Evolutionary conservation across 2,113 vertebrate species (phyloP), one percentile per base, ranked within the genome.

Genomic region (Xerus inauris): DNA sequence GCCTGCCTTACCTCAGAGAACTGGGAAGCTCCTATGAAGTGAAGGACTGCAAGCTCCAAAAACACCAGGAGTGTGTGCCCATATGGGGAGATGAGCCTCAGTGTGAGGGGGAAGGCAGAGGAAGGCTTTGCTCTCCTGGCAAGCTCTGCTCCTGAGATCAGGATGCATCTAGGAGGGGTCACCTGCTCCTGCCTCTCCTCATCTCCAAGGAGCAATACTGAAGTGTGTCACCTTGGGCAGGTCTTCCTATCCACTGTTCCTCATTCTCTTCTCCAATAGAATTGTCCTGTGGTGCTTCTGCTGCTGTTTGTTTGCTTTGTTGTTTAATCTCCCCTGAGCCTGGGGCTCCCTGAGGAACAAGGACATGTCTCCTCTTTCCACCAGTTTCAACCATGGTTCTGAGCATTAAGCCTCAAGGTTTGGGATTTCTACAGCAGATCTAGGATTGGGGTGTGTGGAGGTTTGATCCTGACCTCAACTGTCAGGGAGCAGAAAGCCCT

Each of bases 181-280:
- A 59, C 35, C n/a, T 13, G 19, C 11, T 65, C 14, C 40, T 8
- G 54, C 22, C 24, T 12, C 81, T 89, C 22, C 45, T 1, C 19
- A 16, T 28, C 7, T 20, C 57, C 22, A 3, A 59, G 40, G 8
- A 73, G 54, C 26, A 38, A 5, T 49, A 19, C 0, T 0, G 0
- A 4, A 0, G 6, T 11, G 59, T 40, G 45, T 14, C 51, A 8
- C 8, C 57, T 8, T 0, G 45, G 7, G 59, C 42, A 73, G 30
- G 64, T 45, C 45, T 59, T 85, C 59, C 51, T 26, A 2, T 19
- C 30, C 26, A 12, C 35, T 19, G 16, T 22, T 38, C 24, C 22
- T 71, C 20, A 38, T 11, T 73, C 73, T 76, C 57, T 81, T 85
- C 80, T 54, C 49, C 8, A 40, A 17, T 26, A 24, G 19, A 40